Conservation (phyloP, 2,888 invertebrate species). For the Ennomos fuscantarius region DNA sequence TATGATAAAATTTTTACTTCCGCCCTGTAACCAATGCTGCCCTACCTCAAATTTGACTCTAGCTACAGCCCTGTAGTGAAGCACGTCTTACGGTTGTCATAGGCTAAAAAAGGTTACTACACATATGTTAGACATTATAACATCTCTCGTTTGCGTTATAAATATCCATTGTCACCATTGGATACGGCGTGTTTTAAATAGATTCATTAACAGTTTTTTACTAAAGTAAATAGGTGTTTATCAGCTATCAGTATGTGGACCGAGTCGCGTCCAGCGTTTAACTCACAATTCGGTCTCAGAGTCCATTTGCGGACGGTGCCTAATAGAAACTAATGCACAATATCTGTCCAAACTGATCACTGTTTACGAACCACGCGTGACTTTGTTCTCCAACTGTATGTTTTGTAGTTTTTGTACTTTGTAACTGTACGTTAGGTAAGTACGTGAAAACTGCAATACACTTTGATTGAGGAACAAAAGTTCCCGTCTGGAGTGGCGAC, state of each 20-base stretch:
- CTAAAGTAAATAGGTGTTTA: not conserved
- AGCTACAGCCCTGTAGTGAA: no score
- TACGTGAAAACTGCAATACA: not conserved
- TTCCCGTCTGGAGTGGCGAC: no score
- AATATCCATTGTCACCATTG: no score
- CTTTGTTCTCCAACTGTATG: slow-evolving; percentile 45
- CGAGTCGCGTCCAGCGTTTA: slow-evolving; percentile 34
- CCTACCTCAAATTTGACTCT: no score
- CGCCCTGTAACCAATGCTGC: no score
- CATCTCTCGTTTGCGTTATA: no score
- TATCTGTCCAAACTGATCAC: slow-evolving; percentile 69
- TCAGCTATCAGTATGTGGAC: slow-evolving; percentile 24
- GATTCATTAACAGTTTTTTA: not conserved
- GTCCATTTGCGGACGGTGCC: slow-evolving; percentile 52
- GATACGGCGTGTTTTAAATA: not conserved
- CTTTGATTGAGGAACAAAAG: no score
- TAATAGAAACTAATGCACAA: slow-evolving; percentile 75
- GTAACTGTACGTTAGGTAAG: slow-evolving; percentile 9
- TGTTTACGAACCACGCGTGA: slow-evolving; percentile 71
- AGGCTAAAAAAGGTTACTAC: no score
- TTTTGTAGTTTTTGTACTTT: slow-evolving; percentile 5
- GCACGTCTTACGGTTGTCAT: no score
- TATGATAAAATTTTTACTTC: no score
- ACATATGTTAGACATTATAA: no score
- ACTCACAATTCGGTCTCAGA: slow-evolving; percentile 58